Evolutionary conservation across 2,888 invertebrate species (phyloP).

Genomic region (Parelbella ahira): DNA sequence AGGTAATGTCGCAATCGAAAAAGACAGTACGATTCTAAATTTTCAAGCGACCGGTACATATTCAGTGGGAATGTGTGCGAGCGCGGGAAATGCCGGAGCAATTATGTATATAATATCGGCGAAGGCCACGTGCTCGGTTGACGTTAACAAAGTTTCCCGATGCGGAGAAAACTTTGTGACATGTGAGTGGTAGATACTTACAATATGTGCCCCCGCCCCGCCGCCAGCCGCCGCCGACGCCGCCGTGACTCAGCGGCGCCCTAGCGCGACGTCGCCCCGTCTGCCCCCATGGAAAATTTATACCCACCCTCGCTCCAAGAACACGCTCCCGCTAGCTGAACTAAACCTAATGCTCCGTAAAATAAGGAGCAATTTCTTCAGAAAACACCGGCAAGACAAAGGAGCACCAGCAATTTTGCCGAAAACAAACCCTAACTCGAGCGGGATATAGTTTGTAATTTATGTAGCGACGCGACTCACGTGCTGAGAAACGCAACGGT

Average conservation of each 20-base stretch:
- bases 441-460: slow-evolving; percentile 76
- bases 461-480: slow-evolving; percentile 67
- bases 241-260: slow-evolving; percentile 78
- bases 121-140: slow-evolving; percentile 78
- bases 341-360: slow-evolving; percentile 44
- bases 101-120: slow-evolving; percentile 64
- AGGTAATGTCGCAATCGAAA: no score
- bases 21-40: no score
- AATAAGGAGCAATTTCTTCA: slow-evolving; percentile 50
- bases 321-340: slow-evolving; percentile 52
- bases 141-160: slow-evolving; percentile 80
- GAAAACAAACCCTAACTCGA: slow-evolving; percentile 76
- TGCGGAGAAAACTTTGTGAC: slow-evolving; percentile 80
- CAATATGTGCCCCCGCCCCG: slow-evolving; percentile 66
- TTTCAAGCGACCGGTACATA: no score
- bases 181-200: slow-evolving; percentile 79
- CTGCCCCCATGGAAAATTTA: slow-evolving; percentile 80
- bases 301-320: slow-evolving; percentile 75
- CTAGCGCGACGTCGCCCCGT: slow-evolving; percentile 78
- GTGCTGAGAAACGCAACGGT: slow-evolving; percentile 66
- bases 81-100: slow-evolving; percentile 51
- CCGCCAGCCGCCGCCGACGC: slow-evolving; percentile 36
- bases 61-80: slow-evolving; percentile 11
- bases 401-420: slow-evolving; percentile 68
- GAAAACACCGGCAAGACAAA: slow-evolving; percentile 59